These are phyloP conservation scores for Drosophila rellima DNA, from an alignment of 2,888 invertebrate genomes.

Conservation along the genomic window DNA sequence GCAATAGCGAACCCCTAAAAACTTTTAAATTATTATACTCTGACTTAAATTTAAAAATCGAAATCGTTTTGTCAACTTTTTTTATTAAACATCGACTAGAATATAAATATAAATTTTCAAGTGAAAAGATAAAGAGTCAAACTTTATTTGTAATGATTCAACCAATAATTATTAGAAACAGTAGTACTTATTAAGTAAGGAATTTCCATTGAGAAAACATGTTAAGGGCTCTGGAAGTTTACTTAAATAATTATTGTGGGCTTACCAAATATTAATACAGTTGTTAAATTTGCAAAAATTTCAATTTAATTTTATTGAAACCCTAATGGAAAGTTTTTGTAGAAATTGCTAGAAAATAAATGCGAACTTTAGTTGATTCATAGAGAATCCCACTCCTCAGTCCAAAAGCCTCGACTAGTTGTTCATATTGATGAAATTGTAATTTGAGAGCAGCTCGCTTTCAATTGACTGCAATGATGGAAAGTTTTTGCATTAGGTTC, in stretches of 20 bases:
- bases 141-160: too few relatives aligned
- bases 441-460: slow-evolving; percentile 54
- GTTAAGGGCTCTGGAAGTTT: too few relatives aligned
- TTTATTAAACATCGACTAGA: too few relatives aligned
- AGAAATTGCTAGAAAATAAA: slow-evolving; percentile 21
- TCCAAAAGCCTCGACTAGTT: slow-evolving; percentile 17
- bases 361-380: not conserved
- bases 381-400: slow-evolving; percentile 1
- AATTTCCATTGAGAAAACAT: too few relatives aligned
- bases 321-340: slow-evolving; percentile 26
- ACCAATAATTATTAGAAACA: too few relatives aligned
- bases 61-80: too few relatives aligned
- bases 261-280: too few relatives aligned
- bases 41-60: not conserved
- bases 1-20: not conserved
- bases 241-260: too few relatives aligned
- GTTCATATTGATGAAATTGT: slow-evolving; percentile 57
- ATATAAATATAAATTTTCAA: too few relatives aligned
- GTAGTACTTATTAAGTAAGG: too few relatives aligned
- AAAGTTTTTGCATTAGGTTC: slow-evolving; percentile 59
- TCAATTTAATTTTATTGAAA: not conserved
- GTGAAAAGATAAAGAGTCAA: too few relatives aligned
- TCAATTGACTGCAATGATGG: slow-evolving; percentile 69
- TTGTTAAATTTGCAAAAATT: too few relatives aligned
- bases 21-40: not conserved